A percentile compares a stretch with the other conserved stretches of the same genome.
Conservation (phyloP, 2,888 invertebrate species). For the Drosophila fulvimacula region DNA sequence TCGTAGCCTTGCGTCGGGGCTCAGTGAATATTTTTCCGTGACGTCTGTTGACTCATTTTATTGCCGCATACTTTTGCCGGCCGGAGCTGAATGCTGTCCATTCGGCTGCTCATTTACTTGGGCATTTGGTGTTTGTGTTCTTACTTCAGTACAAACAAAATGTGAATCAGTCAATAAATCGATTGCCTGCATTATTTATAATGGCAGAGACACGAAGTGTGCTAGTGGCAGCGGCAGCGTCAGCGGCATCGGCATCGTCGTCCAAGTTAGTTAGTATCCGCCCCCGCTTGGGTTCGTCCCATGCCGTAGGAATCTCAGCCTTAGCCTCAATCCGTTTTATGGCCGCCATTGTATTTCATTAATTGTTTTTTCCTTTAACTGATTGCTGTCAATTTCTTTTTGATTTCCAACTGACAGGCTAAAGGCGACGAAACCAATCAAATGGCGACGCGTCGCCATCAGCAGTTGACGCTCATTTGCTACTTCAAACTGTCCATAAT, state of each 20-base stretch:
- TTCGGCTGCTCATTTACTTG: slow-evolving; percentile 39
- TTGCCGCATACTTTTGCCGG: slow-evolving; percentile 56
- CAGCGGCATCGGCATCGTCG: slow-evolving; percentile 18
- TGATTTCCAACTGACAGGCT: slow-evolving; percentile 47
- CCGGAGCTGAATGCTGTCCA: slow-evolving; percentile 9
- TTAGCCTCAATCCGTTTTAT: slow-evolving; percentile 36
- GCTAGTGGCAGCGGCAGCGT: slow-evolving; percentile 14
- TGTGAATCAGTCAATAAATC: slow-evolving; percentile 73
- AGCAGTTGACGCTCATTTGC: slow-evolving; percentile 9
- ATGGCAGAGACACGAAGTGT: slow-evolving; percentile 50
- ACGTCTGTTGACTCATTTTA: slow-evolving; percentile 69
- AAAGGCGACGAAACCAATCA: slow-evolving; percentile 18
- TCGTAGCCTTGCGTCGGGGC: slow-evolving; percentile 22
- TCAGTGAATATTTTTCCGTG: slow-evolving; percentile 39
- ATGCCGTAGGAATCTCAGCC: slow-evolving; percentile 42
- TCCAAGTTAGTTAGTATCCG: slow-evolving; percentile 46
- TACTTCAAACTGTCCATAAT: slow-evolving; percentile 11
- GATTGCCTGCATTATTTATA: slow-evolving; percentile 74
- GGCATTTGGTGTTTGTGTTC: slow-evolving; percentile 48
- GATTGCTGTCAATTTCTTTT: slow-evolving; percentile 63
- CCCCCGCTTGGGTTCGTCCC: slow-evolving; percentile 9
- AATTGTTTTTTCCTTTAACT: slow-evolving; percentile 63
- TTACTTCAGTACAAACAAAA: slow-evolving; percentile 43
- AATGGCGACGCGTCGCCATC: neutral
- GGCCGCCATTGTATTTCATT: slow-evolving; percentile 45